Evolutionary conservation across 2,113 vertebrate genomes (phyloP).

Genomic region (Pavo muticus): DNA sequence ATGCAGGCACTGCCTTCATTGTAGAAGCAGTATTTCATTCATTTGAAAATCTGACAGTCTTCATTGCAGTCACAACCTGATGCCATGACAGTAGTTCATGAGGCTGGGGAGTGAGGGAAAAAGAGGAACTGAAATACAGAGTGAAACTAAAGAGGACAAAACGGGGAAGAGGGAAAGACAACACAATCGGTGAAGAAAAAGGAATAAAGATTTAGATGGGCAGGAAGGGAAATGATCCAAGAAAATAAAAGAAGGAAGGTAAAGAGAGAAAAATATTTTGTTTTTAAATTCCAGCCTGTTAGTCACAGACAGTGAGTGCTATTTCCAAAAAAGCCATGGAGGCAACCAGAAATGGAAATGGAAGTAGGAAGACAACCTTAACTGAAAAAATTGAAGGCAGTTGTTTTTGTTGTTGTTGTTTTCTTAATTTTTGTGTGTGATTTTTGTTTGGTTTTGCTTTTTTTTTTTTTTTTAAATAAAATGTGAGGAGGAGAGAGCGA

Average conservation of each 20-base stretch:
- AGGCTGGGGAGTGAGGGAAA: not conserved
- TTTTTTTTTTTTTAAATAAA: not conserved
- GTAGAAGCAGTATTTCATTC: slow-evolving; percentile 9
- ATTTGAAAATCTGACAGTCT: not conserved
- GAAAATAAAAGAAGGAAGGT: not conserved
- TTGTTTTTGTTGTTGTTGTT: not conserved
- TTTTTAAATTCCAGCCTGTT: not conserved
- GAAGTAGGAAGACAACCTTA: not conserved
- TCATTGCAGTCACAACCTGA: not conserved
- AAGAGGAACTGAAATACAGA: not conserved
- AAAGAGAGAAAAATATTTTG: not conserved
- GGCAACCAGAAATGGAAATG: not conserved
- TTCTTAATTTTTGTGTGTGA: not conserved
- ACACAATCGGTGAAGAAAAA: not conserved
- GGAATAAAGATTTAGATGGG: not conserved
- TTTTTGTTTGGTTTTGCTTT: not conserved
- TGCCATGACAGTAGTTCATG: not conserved
- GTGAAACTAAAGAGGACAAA: not conserved
- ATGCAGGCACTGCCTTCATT: not conserved
- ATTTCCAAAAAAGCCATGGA: not conserved
- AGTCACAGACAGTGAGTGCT: not conserved
- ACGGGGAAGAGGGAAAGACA: not conserved
- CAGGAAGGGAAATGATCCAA: not conserved
- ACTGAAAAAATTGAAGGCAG: not conserved
- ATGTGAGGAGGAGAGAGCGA: not conserved